phyloP scores from a whole-genome alignment of 2,888 invertebrate genomes.

The Melanargia galathea region DNA sequence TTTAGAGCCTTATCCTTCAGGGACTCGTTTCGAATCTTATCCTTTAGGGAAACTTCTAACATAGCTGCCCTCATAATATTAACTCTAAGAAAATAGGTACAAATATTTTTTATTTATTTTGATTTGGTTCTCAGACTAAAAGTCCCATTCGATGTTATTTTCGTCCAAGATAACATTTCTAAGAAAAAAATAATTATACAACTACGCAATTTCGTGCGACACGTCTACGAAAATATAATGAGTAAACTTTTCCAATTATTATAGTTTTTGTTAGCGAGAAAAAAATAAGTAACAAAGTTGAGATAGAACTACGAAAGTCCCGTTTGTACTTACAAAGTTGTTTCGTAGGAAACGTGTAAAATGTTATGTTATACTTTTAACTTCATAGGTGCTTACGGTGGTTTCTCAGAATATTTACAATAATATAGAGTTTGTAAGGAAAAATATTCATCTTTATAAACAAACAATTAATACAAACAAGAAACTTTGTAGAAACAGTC shows the following conservation, averaged over 20 bases:
- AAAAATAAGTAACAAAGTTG: conserved; percentile 58
- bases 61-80: too few species aligned
- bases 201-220: conserved; percentile 15
- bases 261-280: conserved; percentile 64
- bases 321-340: conserved; percentile 15
- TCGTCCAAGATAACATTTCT: background rate
- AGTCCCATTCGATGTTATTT: background rate
- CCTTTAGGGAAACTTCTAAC: too few species aligned
- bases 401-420: background rate
- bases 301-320: conserved; percentile 35
- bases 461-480: too few species aligned
- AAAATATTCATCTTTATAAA: too few species aligned
- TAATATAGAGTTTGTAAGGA: too few species aligned
- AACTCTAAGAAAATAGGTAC: too few species aligned
- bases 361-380: background rate
- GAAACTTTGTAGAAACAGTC: too few species aligned
- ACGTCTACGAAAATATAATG: conserved; percentile 70
- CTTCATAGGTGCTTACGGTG: too few species aligned
- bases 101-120: too few species aligned
- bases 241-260: conserved; percentile 78
- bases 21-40: too few species aligned
- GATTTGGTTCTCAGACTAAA: background rate
- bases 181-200: background rate
- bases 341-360: conserved; percentile 2
- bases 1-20: too few species aligned